Percentiles rank a stretch among this genome's conserved stretches.
Conservation (phyloP, 64 coral and sea anemone species). For the Orbicella faveolata region DNA sequence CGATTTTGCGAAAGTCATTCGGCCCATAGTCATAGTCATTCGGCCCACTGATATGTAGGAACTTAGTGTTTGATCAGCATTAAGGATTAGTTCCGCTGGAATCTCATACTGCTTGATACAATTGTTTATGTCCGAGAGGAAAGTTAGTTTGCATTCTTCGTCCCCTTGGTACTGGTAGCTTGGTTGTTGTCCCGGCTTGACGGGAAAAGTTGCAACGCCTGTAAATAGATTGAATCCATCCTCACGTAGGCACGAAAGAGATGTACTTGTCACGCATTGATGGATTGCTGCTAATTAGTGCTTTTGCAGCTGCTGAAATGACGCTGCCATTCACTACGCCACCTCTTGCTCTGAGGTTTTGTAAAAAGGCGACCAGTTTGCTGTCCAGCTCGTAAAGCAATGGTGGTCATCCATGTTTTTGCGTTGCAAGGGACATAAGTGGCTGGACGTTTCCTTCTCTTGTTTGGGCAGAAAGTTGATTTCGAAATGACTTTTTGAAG, state of each 20-base stretch:
- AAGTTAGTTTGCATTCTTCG: conserved; percentile 78
- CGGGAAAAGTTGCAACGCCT: conserved; percentile 77
- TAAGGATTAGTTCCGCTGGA: too few species aligned
- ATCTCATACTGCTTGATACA: too few species aligned
- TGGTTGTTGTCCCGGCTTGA: conserved; percentile 59
- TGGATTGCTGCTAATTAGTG: conserved; percentile 73
- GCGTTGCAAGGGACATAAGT: conserved; percentile 25
- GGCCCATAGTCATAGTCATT: too few species aligned
- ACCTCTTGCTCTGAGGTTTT: conserved; percentile 77
- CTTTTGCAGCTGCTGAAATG: conserved; percentile 75
- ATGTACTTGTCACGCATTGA: conserved; percentile 70
- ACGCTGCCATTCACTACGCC: conserved; percentile 75
- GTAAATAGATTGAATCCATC: conserved; percentile 69
- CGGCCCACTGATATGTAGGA: too few species aligned
- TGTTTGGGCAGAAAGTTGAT: conserved; percentile 41
- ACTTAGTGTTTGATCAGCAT: too few species aligned
- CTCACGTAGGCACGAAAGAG: conserved; percentile 65
- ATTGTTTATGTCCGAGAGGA: too few species aligned
- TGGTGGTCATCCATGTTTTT: conserved; percentile 24
- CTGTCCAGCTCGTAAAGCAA: conserved; percentile 50
- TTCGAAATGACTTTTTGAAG: conserved; percentile 4
- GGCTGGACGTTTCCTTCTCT: conserved; percentile 28
- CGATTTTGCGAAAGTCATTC: too few species aligned
- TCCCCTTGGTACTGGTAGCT: conserved; percentile 62
- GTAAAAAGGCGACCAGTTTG: conserved; percentile 42